These are phyloP conservation scores for Nettapus auritus DNA, from an alignment of 2,113 vertebrate species.

Conservation along the genomic window DNA sequence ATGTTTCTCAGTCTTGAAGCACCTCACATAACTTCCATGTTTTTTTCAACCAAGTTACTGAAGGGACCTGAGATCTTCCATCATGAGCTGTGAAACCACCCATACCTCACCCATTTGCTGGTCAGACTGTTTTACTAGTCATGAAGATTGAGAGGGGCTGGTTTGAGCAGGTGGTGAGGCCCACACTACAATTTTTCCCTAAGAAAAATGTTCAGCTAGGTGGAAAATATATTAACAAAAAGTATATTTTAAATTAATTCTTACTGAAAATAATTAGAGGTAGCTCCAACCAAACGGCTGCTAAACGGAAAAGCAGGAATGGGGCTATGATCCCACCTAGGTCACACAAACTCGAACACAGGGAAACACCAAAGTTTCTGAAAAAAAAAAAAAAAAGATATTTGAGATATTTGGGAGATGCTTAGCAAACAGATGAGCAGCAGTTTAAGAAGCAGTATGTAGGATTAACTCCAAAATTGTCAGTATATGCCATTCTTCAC, in stretches of 20 bases:
- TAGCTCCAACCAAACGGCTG: slow-evolving; percentile 89
- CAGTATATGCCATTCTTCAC: not conserved
- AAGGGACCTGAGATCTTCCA: not conserved
- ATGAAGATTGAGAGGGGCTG: fast-evolving
- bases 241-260: not conserved
- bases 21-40: not conserved
- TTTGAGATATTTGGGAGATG: not conserved
- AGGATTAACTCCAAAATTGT: not conserved
- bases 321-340: slow-evolving; percentile 90
- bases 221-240: not conserved
- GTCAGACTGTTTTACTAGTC: not conserved
- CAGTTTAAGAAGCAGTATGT: not conserved
- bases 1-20: not conserved
- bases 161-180: not conserved
- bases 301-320: slow-evolving; percentile 89
- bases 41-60: not conserved
- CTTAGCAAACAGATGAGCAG: not conserved
- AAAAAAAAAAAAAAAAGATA: slow-evolving; percentile 41
- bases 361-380: slow-evolving; percentile 91
- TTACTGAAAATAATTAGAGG: slow-evolving; percentile 93
- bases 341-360: slow-evolving; percentile 91
- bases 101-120: not conserved
- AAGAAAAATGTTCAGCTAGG: not conserved
- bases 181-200: not conserved
- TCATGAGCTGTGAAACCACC: not conserved